Evolutionary conservation across 2,113 vertebrate species (phyloP), one percentile per base, ranked within the genome.

Genomic region (Nothoprocta pentlandii): DNA sequence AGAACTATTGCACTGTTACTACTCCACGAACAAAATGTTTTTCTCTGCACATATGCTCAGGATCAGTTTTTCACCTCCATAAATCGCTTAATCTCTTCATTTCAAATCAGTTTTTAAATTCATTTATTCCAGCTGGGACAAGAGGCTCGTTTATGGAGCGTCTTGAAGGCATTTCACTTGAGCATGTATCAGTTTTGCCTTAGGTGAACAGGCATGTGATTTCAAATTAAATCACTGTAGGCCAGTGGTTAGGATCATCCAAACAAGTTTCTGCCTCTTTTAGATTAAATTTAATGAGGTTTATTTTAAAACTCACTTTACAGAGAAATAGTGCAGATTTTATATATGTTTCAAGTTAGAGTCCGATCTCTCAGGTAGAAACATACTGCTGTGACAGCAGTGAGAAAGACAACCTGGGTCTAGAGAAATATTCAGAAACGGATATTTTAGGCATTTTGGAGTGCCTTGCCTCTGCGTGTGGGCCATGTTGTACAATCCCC

Each of bases 31-130:
- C 56, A 90, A 80, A 90, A 78, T 41, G 14, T 69, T 11, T 85
- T 80, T 66, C 56, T 51, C 39, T 53, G 0, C 15, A 30, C 26
- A 28, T 46, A 5, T 74, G 91, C 58, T 79, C 44, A 70, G 80
- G 54, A 71, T 39, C 67, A 34, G 26, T 17, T 59, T 85, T 87
- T 83, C 59, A 70, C 61, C 12, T 7, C 20, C 49, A 77, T 51
- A 85, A 77, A 91, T 85, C 82, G 67, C 46, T 49, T 49, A 10
- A 25, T 46, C 42, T 85, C 80, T 90, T 53, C 15, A 47, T 59
- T 46, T 80, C 61, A 70, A 44, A 80, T 59, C 80, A 87, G 64
- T 61, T 89, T 89, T 92, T 82, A 82, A 85, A 92, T 82, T 28
- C 49, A 34, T 87, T 67, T 89, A 46, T 79, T 92, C 85, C 89